Percentiles rank a stretch among this genome's conserved stretches.
Conservation (phyloP, 1,140 invertebrate species). For the Mylabris phalerata region DNA sequence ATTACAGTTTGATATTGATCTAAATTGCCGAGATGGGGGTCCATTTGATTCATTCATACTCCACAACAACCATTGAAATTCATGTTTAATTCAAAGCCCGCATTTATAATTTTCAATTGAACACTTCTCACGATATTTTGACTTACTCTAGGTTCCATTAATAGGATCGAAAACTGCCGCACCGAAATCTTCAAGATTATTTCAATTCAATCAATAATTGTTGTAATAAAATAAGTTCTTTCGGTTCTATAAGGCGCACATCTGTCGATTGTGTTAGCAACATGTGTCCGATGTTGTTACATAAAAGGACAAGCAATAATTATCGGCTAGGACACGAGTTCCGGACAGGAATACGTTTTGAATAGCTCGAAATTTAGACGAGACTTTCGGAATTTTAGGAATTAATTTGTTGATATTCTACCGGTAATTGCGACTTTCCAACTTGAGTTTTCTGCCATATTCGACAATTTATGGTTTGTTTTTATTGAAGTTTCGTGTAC, state of each 20-base stretch:
- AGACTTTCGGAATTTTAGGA: too few species aligned
- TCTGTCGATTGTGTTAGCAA: too few species aligned
- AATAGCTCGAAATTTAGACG: neutral
- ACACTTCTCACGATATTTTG: constrained; percentile 15
- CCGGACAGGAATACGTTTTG: neutral
- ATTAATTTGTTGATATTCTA: too few species aligned
- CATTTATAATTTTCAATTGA: neutral
- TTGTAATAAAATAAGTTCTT: too few species aligned
- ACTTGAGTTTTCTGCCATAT: constrained; percentile 1
- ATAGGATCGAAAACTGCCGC: too few species aligned
- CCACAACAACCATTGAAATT: constrained; percentile 3
- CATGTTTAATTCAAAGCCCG: constrained; percentile 15
- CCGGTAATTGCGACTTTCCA: constrained; percentile 2
- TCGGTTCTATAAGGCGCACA: too few species aligned
- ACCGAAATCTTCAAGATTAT: too few species aligned
- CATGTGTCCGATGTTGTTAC: too few species aligned
- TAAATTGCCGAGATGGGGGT: constrained; percentile 11
- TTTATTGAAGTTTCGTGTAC: constrained; percentile 10
- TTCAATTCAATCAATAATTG: too few species aligned
- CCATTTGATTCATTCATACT: constrained; percentile 16
- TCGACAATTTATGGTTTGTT: constrained; percentile 20
- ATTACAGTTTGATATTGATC: constrained; percentile 1
- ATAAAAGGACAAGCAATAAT: too few species aligned
- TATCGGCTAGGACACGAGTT: neutral
- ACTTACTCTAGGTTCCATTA: constrained; percentile 4